Percentiles rank a stretch among this genome's conserved stretches.
Conservation (phyloP, 2,113 vertebrate genomes). For the Nipponia nippon region DNA sequence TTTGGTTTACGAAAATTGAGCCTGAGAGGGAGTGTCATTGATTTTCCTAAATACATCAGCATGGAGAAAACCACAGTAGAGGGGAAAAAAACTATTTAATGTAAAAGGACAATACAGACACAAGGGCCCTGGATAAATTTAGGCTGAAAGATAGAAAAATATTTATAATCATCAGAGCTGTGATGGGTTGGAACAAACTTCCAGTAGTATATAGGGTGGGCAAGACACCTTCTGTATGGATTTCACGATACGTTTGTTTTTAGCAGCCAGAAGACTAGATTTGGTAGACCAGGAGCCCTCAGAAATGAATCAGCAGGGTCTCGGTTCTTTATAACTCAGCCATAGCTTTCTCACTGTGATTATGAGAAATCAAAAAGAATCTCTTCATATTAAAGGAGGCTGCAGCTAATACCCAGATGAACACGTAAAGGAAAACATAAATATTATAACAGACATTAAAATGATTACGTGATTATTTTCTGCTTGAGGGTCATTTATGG, state of each 20-base stretch:
- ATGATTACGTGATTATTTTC: neutral
- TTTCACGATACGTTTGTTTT: neutral
- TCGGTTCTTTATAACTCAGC: neutral
- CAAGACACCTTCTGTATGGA: neutral
- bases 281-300: neutral
- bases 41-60: neutral
- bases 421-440: neutral
- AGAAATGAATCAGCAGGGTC: neutral
- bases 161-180: neutral
- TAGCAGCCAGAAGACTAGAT: neutral
- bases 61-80: neutral
- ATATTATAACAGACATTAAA: neutral
- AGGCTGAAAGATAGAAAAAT: neutral
- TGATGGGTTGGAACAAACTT: neutral
- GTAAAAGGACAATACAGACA: neutral
- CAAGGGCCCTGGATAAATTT: neutral
- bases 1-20: neutral
- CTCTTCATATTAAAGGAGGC: neutral
- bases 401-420: neutral
- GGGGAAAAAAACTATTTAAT: neutral
- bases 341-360: neutral
- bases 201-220: neutral
- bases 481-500: neutral
- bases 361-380: neutral
- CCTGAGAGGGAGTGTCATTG: neutral